Conservation (phyloP, 2,888 invertebrate genomes). For the Frankliniella fusca region DNA sequence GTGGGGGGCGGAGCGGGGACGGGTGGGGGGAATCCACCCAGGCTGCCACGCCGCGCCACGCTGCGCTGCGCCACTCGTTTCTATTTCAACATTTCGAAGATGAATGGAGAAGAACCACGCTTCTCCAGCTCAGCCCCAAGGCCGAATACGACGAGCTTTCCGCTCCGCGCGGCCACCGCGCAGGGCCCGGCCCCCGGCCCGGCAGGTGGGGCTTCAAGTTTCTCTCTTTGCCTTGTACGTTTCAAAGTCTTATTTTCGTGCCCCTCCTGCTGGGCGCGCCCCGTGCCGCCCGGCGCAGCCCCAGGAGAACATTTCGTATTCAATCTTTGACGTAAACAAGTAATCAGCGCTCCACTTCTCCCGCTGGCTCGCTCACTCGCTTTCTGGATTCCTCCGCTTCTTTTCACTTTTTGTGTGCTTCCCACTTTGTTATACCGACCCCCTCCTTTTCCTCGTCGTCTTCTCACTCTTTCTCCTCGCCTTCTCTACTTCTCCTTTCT, state of each 20-base stretch:
- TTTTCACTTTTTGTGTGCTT: neutral
- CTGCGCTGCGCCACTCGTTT: too few relatives aligned
- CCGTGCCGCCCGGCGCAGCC: neutral
- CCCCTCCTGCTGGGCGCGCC: neutral
- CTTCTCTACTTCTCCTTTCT: too few relatives aligned
- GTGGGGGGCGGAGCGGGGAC: too few relatives aligned
- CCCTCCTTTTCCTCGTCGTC: neutral
- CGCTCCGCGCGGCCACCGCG: too few relatives aligned
- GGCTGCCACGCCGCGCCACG: too few relatives aligned
- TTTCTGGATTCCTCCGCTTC: neutral
- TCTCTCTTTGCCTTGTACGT: neutral
- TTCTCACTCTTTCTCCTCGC: neutral
- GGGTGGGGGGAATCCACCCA: too few relatives aligned
- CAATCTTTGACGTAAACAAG: constrained; percentile 15
- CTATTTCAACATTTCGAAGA: too few relatives aligned
- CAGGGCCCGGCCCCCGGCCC: neutral
- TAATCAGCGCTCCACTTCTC: neutral
- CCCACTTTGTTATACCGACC: neutral
- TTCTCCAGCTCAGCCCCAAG: too few relatives aligned
- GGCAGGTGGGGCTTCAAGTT: neutral
- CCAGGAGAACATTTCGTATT: neutral
- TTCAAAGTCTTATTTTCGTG: neutral
- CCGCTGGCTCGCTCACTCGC: neutral
- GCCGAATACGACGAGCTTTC: too few relatives aligned
- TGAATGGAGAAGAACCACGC: too few relatives aligned